Base-by-base conservation (phyloP, 2,797 vertebrate genomes). In the Selene dorsalis region DNA sequence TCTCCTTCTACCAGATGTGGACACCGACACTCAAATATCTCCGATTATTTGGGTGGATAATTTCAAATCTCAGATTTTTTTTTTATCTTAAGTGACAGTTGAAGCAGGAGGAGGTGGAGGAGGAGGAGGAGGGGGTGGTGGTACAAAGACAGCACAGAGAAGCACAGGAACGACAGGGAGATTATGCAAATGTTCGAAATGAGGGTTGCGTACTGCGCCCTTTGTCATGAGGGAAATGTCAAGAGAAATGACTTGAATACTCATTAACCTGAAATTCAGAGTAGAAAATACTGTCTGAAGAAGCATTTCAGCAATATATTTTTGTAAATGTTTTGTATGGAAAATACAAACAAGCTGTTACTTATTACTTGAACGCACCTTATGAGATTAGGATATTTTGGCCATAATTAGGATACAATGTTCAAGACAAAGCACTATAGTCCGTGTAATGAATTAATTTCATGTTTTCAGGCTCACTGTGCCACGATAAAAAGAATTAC, bases 121-220 rank as follows among this genome's bases (percentile, higher is more conserved):
- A 75, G 32, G 32, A 35, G 32, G 32, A 35, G 32, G 32, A 9
- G 32, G 32, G 32, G 6, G 6, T 6, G 32, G 32, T 35, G 32
- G 32, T 35, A 35, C 73, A 76, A 61, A 70, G 78, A 77, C 48
- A 26, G 74, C 75, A 71, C 59, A 45, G 47, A 24, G 72, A 67
- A 69, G 69, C 73, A 18, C 38, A 63, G 62, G 75, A 73, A 82
- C 79, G 86, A 87, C 86, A 80, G 59, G 61, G 67, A 81, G 86
- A 91, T 88, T 90, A 93, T 91, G 85, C 88, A 90, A 91, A 93
- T 92, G 84, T 84, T 62, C 50, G 77, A 84, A 88, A 84, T 78
- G 80, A 88, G 75, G 84, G 76, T 70, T 87, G 85, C 65, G 11
- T 77, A 39, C 71, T 68, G 79, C 38, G 72, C 65, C 80, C 65